These are phyloP conservation scores for Brachypodius melanocephalos DNA, from an alignment of 2,113 vertebrate genomes.

Conservation along the genomic window DNA sequence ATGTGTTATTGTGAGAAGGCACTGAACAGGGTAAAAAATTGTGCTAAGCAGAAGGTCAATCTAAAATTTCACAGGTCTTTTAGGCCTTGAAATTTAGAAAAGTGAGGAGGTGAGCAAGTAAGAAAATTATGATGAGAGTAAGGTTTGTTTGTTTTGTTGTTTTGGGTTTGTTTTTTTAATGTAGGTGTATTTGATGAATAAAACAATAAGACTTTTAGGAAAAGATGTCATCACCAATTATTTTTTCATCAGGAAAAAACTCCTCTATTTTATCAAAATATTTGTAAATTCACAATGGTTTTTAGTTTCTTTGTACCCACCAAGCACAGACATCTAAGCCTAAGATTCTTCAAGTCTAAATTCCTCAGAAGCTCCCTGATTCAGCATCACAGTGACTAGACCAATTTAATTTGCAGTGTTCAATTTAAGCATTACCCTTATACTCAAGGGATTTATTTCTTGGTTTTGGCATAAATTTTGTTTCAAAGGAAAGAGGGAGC, in stretches of 20 bases:
- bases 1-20: constrained; percentile 30
- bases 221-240: not conserved
- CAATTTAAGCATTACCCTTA: not conserved
- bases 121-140: not conserved
- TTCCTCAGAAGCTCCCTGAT: not conserved
- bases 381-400: not conserved
- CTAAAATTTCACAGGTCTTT: not conserved
- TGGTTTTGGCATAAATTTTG: not conserved
- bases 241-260: not conserved
- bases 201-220: not conserved
- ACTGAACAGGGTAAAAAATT: constrained; percentile 21
- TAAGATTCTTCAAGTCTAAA: not conserved
- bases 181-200: not conserved
- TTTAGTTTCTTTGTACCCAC: not conserved
- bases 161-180: not conserved
- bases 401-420: not conserved
- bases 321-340: not conserved
- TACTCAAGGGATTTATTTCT: not conserved
- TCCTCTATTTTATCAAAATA: not conserved
- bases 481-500: not conserved
- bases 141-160: not conserved
- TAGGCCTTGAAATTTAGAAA: not conserved
- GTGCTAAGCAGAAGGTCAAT: constrained; percentile 10
- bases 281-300: not conserved
- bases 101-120: not conserved